phyloP scores from a whole-genome alignment of 1,140 invertebrate genomes.

The Papilio polytes region DNA sequence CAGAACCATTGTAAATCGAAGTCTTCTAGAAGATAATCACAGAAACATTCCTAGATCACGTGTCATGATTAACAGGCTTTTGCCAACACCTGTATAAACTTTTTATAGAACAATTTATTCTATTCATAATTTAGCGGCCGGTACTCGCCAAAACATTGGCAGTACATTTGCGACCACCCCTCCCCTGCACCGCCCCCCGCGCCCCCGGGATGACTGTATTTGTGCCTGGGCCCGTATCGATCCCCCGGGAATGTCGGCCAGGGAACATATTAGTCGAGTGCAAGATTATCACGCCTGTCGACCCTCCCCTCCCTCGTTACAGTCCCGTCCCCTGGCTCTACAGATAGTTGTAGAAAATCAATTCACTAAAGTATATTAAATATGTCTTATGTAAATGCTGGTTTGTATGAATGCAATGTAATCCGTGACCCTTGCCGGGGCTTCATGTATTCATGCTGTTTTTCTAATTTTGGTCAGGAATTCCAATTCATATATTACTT shows the following conservation, averaged over 20 bases:
- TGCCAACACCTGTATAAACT: too few species aligned
- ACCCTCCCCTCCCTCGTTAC: constrained; percentile 42
- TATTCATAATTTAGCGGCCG: background rate
- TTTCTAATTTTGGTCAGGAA: too few species aligned
- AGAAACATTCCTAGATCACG: too few species aligned
- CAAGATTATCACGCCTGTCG: constrained; percentile 7
- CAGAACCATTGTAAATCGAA: too few species aligned
- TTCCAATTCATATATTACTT: too few species aligned
- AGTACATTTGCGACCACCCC: background rate
- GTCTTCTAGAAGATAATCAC: too few species aligned
- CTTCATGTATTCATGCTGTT: too few species aligned
- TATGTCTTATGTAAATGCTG: too few species aligned
- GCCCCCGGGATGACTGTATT: background rate
- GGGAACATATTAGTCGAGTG: constrained; percentile 5
- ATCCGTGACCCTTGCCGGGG: too few species aligned
- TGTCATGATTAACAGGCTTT: too few species aligned
- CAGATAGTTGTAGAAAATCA: background rate
- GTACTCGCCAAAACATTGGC: background rate
- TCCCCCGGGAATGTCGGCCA: constrained; percentile 30
- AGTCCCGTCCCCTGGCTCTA: background rate
- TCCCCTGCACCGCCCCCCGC: too few species aligned
- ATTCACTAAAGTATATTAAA: background rate
- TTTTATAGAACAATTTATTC: background rate
- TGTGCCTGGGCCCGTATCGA: constrained; percentile 48
- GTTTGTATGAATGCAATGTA: too few species aligned